These are phyloP conservation scores for Acholoe squamosa DNA, from an alignment of 2,888 invertebrate genomes.

Conservation along the genomic window DNA sequence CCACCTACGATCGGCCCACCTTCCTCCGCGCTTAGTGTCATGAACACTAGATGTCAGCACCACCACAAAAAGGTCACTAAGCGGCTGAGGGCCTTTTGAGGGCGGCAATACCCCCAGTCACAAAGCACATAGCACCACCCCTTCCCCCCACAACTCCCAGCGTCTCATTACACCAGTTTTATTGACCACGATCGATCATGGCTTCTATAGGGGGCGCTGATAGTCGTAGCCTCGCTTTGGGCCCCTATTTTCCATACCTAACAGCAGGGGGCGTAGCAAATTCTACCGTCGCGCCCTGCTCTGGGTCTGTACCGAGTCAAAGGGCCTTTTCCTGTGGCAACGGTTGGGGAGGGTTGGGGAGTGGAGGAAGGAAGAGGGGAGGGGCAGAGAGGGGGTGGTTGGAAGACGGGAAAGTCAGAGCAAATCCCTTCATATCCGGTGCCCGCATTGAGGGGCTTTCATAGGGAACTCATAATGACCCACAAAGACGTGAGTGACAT, in stretches of 20 bases:
- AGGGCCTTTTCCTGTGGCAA: constrained; percentile 34
- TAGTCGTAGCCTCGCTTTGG: constrained; percentile 17
- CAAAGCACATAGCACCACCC: not conserved
- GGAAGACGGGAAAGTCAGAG: not conserved
- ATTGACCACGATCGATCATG: constrained; percentile 56
- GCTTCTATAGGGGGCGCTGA: constrained; percentile 45
- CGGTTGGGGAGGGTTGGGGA: not conserved
- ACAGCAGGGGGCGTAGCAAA: constrained; percentile 30
- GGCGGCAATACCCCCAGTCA: not conserved
- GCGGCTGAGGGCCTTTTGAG: constrained; percentile 45
- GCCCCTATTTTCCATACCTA: not conserved
- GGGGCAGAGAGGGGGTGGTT: not conserved
- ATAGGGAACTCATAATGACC: constrained; percentile 25
- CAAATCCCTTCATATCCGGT: constrained; percentile 50
- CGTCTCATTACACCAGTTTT: constrained; percentile 48
- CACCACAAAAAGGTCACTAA: constrained; percentile 29
- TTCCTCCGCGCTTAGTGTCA: constrained; percentile 16
- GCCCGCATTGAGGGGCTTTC: constrained; percentile 21
- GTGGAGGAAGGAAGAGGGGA: not conserved
- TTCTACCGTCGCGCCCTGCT: not conserved
- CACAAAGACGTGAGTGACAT: constrained; percentile 33
- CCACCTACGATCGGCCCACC: constrained; percentile 31
- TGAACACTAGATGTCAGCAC: constrained; percentile 44
- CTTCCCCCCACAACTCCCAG: not conserved
- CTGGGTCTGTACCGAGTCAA: not conserved